phyloP scores from a whole-genome alignment of 2,888 invertebrate genomes.

The Polyploca ridens region DNA sequence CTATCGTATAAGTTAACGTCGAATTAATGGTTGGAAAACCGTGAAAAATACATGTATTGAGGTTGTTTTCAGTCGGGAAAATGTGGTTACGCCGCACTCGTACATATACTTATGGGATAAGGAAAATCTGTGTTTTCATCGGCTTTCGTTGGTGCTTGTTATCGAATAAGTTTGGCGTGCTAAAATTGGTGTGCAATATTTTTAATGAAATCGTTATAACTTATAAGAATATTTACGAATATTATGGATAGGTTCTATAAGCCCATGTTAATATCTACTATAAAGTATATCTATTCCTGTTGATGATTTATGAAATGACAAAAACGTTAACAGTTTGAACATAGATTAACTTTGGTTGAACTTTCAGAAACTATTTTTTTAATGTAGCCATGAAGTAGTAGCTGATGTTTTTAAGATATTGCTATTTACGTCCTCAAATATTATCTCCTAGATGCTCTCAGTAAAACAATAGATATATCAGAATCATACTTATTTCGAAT shows the following conservation, averaged over 20 bases:
- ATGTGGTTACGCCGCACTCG: not conserved
- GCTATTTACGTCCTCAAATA: too few relatives aligned
- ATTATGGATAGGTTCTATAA: too few relatives aligned
- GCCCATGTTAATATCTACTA: too few relatives aligned
- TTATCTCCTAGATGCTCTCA: too few relatives aligned
- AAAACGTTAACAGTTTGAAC: too few relatives aligned
- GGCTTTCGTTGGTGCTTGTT: not conserved
- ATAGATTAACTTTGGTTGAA: too few relatives aligned
- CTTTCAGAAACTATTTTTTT: too few relatives aligned
- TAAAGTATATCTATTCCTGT: too few relatives aligned
- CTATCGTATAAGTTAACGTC: constrained; percentile 34
- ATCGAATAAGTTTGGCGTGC: not conserved
- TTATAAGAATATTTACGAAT: not conserved
- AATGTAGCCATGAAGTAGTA: too few relatives aligned
- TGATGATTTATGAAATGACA: too few relatives aligned
- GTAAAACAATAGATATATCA: not conserved
- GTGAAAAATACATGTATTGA: constrained; percentile 41
- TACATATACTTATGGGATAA: not conserved
- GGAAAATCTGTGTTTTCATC: constrained; percentile 2
- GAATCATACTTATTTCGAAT: not conserved
- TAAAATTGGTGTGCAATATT: not conserved
- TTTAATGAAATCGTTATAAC: not conserved
- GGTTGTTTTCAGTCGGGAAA: constrained; percentile 16
- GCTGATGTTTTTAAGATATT: too few relatives aligned
- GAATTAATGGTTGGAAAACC: constrained; percentile 35